Base-by-base conservation (phyloP, 2,113 vertebrate species). In the Zonotrichia leucophrys region DNA sequence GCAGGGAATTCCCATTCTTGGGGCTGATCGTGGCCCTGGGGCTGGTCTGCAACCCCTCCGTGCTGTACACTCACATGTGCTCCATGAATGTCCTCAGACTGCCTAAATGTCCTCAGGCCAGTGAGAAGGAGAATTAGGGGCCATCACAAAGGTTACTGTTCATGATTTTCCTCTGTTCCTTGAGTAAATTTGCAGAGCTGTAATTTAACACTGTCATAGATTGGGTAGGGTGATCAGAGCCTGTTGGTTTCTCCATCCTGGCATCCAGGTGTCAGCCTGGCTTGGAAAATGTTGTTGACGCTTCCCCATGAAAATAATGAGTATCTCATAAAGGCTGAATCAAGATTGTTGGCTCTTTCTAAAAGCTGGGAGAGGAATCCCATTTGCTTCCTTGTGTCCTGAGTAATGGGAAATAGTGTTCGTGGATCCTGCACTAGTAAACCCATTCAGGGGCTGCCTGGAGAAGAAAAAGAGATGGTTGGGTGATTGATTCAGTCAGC, bases 171-270 rank as follows among this genome's bases (percentile, higher is more conserved):
- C 73, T 82, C 42, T 77, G 11, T 80, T 76, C 53, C 78, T 87
- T 12, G 9, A 78, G 44, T 59, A 49, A 28, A n/a, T 44, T 25
- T 22, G n/a, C 83, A 27, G 41, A 74, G 55, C 88, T 76, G 76
- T 91, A 87, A 87, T 64, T 94, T 81, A 62, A 33, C 64, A 30
- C 64, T 63, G 96, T 80, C 89, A 70, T 74, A 72, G 91, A 66
- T 70, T 15, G 50, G 64, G 63, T 67, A 15, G 42, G 66, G 64
- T 75, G 83, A 39, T 89, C 58, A 23, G 30, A 67, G 11, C 47
- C 74, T 60, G 24, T 58, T 83, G 47, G 39, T 80, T 59, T 62
- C 66, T 77, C 9, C 14, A 25, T 66, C 55, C 75, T 30, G 12
- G 28, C 42, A 49, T 21, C 33, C 75, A 52, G n/a, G 30, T 60